A percentile compares a stretch with the other conserved stretches of the same genome.
Evolutionary conservation across 92 coral and sea anemone genomes (phyloP).

Genomic region (Palythoa grandis): DNA sequence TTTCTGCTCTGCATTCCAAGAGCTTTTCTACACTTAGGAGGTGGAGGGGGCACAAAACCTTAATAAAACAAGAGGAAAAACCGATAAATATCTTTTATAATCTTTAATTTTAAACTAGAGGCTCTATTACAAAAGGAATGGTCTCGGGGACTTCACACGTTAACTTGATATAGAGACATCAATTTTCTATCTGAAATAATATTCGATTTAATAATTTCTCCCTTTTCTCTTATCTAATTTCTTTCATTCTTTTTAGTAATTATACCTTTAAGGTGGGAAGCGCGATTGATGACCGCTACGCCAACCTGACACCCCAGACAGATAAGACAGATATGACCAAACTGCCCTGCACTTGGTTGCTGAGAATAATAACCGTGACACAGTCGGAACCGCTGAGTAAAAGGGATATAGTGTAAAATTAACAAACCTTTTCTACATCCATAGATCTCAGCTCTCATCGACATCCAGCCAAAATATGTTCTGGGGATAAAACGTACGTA

Average conservation of each 20-base stretch:
- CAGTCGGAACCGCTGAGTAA: background rate
- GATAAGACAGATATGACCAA: background rate
- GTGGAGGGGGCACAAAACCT: background rate
- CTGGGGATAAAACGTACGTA: background rate
- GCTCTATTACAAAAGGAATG: background rate
- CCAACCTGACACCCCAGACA: background rate
- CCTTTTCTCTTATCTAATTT: too few relatives aligned
- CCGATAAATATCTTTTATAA: background rate
- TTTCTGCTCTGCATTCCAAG: constrained; percentile 3
- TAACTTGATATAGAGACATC: too few relatives aligned
- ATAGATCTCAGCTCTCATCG: background rate
- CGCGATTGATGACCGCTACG: too few relatives aligned
- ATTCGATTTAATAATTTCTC: too few relatives aligned
- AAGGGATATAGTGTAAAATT: background rate
- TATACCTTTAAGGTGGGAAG: too few relatives aligned
- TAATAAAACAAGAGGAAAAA: background rate
- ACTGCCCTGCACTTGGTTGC: too few relatives aligned
- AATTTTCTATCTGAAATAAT: too few relatives aligned
- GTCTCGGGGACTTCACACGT: background rate
- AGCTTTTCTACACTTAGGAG: background rate
- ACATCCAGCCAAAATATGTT: background rate
- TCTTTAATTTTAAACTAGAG: too few relatives aligned
- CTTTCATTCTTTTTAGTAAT: too few relatives aligned
- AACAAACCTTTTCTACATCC: constrained; percentile 10
- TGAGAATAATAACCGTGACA: background rate